Base-by-base conservation (phyloP, 2,888 invertebrate species). In the Iselma pallidipennis region DNA sequence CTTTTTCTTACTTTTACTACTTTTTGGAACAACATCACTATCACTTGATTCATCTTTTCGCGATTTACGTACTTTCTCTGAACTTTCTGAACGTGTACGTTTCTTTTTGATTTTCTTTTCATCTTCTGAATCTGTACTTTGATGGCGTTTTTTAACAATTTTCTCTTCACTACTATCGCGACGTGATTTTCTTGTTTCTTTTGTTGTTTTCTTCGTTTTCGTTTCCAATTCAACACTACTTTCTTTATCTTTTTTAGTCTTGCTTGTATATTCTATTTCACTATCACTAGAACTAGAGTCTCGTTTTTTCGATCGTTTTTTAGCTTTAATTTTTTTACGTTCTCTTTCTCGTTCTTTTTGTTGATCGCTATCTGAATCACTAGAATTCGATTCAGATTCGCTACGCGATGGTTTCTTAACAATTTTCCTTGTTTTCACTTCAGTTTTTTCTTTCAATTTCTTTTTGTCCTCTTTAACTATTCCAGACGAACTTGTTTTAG, bases 41-140 rank as follows among this genome's bases (percentile, higher is more conserved):
- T 80, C 80, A 57, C 79, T 78, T 0, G 80, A 79, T 51, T 81
- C 78, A 19, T 79, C 80, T 48, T 76, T 72, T 56, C 72, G 74
- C 6, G 79, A 78, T 69, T 81, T 87, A 66, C 82, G 83, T 2
- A 82, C 78, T 75, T 86, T 86, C 72, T 86, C 87, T 82, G 78
- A 76, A 63, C 80, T 81, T 4, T 71, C 71, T 0, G 79, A 79
- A n/a, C 79, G 66, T 6, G 68, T 70, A 19, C 78, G 75, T 59
- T 74, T 76, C 67, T 87, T 87, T 9, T 83, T 83, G 71, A 86
- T 86, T 71, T 87, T 86, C 72, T 87, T 87, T 21, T 86, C 86
- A 21, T 82, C 82, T 54, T 85, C 85, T 0, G 88, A 88, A 16
- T 89, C 89, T 0, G 86, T 85, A 57, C 86, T 84, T 57, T 87